Percentiles rank a stretch among this genome's conserved stretches.
Evolutionary conservation across 1,140 invertebrate species (phyloP).

Genomic region (Drosophila mojavensis): DNA sequence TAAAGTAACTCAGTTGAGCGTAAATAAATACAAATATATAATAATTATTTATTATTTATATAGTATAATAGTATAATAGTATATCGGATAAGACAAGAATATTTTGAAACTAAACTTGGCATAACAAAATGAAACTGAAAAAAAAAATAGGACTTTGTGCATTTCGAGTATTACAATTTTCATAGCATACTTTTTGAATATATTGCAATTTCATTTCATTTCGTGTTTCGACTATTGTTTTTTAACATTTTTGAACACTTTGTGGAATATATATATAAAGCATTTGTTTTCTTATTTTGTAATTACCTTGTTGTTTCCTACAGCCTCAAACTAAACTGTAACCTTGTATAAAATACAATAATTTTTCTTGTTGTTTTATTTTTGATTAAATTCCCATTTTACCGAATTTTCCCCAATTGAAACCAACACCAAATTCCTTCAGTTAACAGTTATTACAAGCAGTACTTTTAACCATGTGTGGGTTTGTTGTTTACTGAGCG

Average conservation of each 20-base stretch:
- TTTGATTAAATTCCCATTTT: slow-evolving; percentile 12
- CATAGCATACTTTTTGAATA: slow-evolving; percentile 71
- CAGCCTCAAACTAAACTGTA: slow-evolving; percentile 66
- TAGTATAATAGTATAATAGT: background rate
- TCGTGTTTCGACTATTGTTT: slow-evolving; percentile 72
- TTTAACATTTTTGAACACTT: slow-evolving; percentile 83
- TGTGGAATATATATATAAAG: slow-evolving; percentile 20
- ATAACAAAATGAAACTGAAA: slow-evolving; percentile 52
- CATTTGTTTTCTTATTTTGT: slow-evolving; percentile 6
- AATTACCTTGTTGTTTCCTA: slow-evolving; percentile 68
- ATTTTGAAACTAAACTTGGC: slow-evolving; percentile 41
- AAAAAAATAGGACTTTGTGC: slow-evolving; percentile 66
- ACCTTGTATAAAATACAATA: slow-evolving; percentile 45
- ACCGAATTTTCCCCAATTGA: slow-evolving; percentile 28
- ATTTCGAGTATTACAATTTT: slow-evolving; percentile 73
- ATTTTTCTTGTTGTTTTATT: background rate
- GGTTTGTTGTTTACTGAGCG: slow-evolving; percentile 26
- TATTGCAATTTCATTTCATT: slow-evolving; percentile 31
- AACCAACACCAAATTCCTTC: slow-evolving; percentile 66
- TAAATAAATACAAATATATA: slow-evolving; percentile 32
- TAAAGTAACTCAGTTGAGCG: slow-evolving; percentile 31
- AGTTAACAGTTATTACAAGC: slow-evolving; percentile 18
- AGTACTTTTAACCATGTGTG: slow-evolving; percentile 29
- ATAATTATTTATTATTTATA: slow-evolving; percentile 22
- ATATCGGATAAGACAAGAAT: slow-evolving; percentile 41